phyloP scores from a whole-genome alignment of 2,888 invertebrate genomes.

The Drepanosiphum platanoidis region DNA sequence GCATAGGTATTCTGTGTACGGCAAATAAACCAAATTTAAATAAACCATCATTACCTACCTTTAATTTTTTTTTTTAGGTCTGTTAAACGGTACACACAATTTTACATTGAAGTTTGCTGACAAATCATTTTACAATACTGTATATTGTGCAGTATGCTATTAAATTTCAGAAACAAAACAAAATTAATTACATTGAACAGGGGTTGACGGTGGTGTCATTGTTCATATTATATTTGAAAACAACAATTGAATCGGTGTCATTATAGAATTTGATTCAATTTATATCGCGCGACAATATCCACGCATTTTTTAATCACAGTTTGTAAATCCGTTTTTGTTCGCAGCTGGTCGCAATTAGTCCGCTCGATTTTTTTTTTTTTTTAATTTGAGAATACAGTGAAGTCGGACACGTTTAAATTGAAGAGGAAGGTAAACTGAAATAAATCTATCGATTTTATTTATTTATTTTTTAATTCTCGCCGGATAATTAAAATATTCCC shows the following conservation, averaged over 20 bases:
- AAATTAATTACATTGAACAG: not conserved
- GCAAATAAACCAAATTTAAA: not conserved
- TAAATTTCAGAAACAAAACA: not conserved
- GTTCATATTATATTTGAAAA: not conserved
- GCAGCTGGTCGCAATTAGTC: not conserved
- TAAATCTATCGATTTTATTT: too few relatives aligned
- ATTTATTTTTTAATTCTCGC: too few relatives aligned
- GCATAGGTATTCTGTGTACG: not conserved
- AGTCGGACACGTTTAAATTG: not conserved
- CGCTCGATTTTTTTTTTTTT: not conserved
- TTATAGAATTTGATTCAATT: not conserved
- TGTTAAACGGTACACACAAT: not conserved
- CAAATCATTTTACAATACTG: not conserved
- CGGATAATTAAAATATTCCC: too few relatives aligned
- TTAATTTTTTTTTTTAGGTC: not conserved
- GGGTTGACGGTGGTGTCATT: not conserved
- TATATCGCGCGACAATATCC: not conserved
- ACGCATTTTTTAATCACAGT: not conserved
- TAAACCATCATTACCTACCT: not conserved
- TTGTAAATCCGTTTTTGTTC: not conserved
- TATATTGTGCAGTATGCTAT: not conserved
- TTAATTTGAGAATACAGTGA: not conserved
- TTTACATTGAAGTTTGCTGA: not conserved
- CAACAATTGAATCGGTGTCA: not conserved
- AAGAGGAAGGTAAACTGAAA: not conserved